Evolutionary conservation across 2,113 vertebrate genomes (phyloP), one percentile per base, ranked within the genome.

Genomic region (Pelmatolapia mariae): DNA sequence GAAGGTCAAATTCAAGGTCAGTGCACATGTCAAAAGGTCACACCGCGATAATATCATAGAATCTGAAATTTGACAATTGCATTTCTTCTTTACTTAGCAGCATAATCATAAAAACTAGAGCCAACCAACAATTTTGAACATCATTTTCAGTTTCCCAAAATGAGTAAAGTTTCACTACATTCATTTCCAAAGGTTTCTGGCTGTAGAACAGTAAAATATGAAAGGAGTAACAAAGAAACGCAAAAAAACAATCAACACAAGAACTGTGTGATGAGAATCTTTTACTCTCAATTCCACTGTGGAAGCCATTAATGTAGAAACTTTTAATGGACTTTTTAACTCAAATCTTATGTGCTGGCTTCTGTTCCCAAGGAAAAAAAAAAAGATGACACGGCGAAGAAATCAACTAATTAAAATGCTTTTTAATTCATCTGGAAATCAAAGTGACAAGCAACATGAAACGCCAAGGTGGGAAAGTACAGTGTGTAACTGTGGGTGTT

Each of bases 371-470:
- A 73, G 38, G 33, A 43, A 80, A 68, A 87, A 73, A n/a, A 52
- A 83, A 76, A 89, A 68, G 79, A 89, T 16, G 86, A 91, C 90
- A 94, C 22, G 59, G 59, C 38, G 40, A 84, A 87, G 82, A 93
- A 95, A 89, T 85, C 63, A 59, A 61, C 91, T 94, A 95, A 96
- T 96, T 95, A 95, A 95, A 93, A 91, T 91, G 81, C 88, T 89
- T 95, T 93, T 92, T 94, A 92, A 95, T 93, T 94, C 82, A 92
- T 92, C 83, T 91, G 81, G 83, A 95, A 96, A 95, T 95, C 94
- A 96, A 95, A 96, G 92, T 96, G 95, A 96, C 96, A 96, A 87
- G 95, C 88, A 92, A 92, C 93, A 95, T 93, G 94, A 94, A 96
- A 95, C 83, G 5, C 71, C 89, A 91, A 94, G 92, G 94, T 93